A percentile compares a stretch with the other conserved stretches of the same genome.
These are phyloP conservation scores for Pasiphila rectangulata DNA, from an alignment of 2,888 invertebrate genomes.

Conservation along the genomic window DNA sequence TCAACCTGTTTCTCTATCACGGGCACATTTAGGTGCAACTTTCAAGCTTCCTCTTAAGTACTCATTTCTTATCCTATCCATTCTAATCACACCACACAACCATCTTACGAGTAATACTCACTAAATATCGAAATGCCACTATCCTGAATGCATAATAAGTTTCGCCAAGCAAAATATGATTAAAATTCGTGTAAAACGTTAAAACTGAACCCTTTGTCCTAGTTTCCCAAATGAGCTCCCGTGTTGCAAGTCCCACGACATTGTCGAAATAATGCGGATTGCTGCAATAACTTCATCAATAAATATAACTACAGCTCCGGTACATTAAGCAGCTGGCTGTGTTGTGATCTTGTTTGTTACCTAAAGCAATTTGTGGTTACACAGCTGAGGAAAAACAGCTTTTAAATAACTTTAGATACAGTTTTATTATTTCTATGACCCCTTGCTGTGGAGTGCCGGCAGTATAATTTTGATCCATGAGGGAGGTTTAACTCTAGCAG, in stretches of 20 bases:
- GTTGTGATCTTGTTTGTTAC: neutral
- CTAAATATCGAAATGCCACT: too few relatives aligned
- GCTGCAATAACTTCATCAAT: slow-evolving; percentile 5
- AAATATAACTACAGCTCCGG: neutral
- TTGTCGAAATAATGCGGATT: neutral
- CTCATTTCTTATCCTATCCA: too few relatives aligned
- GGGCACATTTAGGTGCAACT: too few relatives aligned
- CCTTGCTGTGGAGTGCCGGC: neutral
- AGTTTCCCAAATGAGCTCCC: neutral
- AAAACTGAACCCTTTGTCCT: neutral
- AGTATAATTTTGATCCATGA: too few relatives aligned
- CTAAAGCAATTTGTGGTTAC: neutral
- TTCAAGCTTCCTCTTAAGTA: too few relatives aligned
- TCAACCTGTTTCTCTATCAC: too few relatives aligned
- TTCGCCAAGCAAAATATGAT: too few relatives aligned
- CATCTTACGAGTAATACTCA: too few relatives aligned
- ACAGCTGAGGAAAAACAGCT: neutral
- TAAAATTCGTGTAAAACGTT: too few relatives aligned
- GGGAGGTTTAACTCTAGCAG: too few relatives aligned
- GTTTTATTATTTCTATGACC: neutral
- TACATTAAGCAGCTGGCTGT: neutral
- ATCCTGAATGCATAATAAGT: too few relatives aligned
- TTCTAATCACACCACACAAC: too few relatives aligned
- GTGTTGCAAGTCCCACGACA: neutral
- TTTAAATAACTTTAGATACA: neutral